These are phyloP conservation scores for Nasonia longicornis DNA, from an alignment of 1,140 invertebrate species.

Conservation along the genomic window DNA sequence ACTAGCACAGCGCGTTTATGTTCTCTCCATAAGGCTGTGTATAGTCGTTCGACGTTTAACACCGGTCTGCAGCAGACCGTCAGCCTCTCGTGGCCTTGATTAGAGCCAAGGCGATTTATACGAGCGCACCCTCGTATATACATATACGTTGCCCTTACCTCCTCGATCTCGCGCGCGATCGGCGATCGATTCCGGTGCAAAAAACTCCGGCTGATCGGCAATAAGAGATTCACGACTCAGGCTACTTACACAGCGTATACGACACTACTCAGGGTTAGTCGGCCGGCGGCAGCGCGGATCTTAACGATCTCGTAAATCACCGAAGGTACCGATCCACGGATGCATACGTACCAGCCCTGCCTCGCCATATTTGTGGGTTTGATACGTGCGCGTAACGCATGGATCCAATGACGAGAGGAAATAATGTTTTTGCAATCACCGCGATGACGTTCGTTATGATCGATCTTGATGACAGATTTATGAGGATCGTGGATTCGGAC, in stretches of 20 bases:
- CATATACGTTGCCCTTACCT: background rate
- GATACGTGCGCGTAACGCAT: too few species aligned
- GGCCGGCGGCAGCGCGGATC: background rate
- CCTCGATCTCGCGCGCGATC: constrained; percentile 17
- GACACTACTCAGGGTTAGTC: background rate
- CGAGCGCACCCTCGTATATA: background rate
- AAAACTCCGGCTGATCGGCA: constrained; percentile 8
- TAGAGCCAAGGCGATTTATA: constrained; percentile 18
- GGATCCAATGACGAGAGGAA: background rate
- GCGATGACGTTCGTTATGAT: background rate
- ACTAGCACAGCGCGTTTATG: background rate
- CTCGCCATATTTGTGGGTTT: background rate
- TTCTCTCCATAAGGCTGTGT: background rate
- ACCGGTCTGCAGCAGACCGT: background rate
- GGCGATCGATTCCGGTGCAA: constrained; percentile 4
- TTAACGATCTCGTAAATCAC: constrained; percentile 35
- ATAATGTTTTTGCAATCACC: background rate
- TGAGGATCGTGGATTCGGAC: background rate
- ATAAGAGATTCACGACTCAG: constrained; percentile 8
- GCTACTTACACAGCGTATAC: constrained; percentile 1
- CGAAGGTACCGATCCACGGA: background rate
- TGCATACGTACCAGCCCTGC: background rate
- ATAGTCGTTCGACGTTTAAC: background rate
- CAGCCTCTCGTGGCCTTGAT: constrained; percentile 34
- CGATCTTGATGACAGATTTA: background rate